Evolutionary conservation across 2,888 invertebrate species (phyloP).

Genomic region (Dioctria rufipes): DNA sequence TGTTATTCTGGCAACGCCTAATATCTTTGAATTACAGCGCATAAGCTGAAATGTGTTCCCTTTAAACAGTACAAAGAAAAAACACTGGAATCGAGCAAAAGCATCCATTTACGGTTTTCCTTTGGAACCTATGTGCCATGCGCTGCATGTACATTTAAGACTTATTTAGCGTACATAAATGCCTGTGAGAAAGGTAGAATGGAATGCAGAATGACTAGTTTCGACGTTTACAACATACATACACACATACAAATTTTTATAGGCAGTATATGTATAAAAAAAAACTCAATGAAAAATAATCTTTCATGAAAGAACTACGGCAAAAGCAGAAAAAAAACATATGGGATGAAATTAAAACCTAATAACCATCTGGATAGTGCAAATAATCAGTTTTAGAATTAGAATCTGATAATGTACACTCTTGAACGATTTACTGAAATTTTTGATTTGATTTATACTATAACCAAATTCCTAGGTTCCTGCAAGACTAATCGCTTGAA

Average conservation of each 20-base stretch:
- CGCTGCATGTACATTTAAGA: constrained; percentile 9
- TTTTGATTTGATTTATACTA: no score
- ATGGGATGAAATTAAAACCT: not conserved
- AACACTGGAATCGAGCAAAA: no score
- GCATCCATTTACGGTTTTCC: not conserved
- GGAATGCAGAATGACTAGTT: constrained; percentile 70
- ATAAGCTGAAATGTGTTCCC: no score
- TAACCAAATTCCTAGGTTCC: no score
- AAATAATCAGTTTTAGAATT: no score
- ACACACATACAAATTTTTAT: constrained; percentile 37
- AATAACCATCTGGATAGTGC: no score
- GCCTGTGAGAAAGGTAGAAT: constrained; percentile 71
- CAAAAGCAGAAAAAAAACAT: constrained; percentile 17
- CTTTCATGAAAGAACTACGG: constrained; percentile 56
- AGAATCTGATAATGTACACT: no score
- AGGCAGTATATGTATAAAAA: not conserved
- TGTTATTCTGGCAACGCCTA: no score
- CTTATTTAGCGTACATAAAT: constrained; percentile 56
- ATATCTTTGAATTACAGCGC: no score
- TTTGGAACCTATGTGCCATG: constrained; percentile 18
- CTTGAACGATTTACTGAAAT: no score
- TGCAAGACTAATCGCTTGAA: no score
- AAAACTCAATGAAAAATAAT: constrained; percentile 42
- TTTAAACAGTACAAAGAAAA: no score
- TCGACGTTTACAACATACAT: constrained; percentile 59